Conservation (phyloP, 2,888 invertebrate genomes). For the Drosophila pseudotalamancana region DNA sequence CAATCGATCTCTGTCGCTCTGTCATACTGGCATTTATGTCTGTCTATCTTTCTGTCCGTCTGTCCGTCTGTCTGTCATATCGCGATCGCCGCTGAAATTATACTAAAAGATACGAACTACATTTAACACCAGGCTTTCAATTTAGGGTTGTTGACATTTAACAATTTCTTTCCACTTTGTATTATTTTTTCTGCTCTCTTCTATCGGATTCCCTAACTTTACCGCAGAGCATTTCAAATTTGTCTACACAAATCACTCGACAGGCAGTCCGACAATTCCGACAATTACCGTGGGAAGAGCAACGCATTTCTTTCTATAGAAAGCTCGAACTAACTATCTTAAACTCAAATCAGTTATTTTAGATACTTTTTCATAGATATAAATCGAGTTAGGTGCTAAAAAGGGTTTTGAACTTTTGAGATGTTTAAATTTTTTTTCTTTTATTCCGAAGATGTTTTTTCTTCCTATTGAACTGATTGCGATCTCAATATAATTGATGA, state of each 20-base stretch:
- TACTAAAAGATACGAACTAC: slow-evolving; percentile 48
- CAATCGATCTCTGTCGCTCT: not conserved
- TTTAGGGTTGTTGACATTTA: slow-evolving; percentile 72
- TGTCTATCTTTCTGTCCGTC: too few relatives aligned
- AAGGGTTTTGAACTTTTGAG: slow-evolving; percentile 3
- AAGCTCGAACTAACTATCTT: slow-evolving; percentile 13
- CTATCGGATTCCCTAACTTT: slow-evolving; percentile 38
- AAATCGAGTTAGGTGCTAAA: slow-evolving; percentile 1
- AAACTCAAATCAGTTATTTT: not conserved
- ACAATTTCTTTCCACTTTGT: slow-evolving; percentile 63
- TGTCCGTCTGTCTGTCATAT: slow-evolving; percentile 69
- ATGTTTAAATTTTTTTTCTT: too few relatives aligned
- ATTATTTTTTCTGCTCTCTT: slow-evolving; percentile 29
- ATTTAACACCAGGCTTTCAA: slow-evolving; percentile 74
- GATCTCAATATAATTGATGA: not conserved
- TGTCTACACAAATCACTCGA: slow-evolving; percentile 11
- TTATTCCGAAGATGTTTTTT: too few relatives aligned
- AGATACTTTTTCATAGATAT: not conserved
- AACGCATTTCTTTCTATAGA: slow-evolving; percentile 23
- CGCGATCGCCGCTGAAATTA: slow-evolving; percentile 66
- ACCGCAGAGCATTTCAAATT: slow-evolving; percentile 12
- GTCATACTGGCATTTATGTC: not conserved
- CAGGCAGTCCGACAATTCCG: not conserved
- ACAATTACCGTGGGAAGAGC: slow-evolving; percentile 33
- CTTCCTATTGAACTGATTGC: not conserved